These are phyloP conservation scores for Theretra japonica DNA, from an alignment of 2,888 invertebrate species.

Conservation along the genomic window DNA sequence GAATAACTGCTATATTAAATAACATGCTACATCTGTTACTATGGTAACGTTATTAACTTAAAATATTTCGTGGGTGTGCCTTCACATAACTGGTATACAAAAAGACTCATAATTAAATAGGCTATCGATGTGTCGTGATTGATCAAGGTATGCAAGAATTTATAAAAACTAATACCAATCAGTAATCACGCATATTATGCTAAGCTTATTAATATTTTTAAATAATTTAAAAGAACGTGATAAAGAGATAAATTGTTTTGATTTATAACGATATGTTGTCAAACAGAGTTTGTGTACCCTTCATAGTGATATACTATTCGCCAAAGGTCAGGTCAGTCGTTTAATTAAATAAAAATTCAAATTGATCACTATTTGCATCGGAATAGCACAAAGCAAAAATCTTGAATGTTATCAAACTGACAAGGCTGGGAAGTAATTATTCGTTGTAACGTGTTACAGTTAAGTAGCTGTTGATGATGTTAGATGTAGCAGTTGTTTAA, in stretches of 20 bases:
- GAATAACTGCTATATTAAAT: slow-evolving; percentile 8
- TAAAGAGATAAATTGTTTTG: slow-evolving; percentile 30
- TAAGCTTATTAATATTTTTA: slow-evolving; percentile 31
- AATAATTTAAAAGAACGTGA: slow-evolving; percentile 26
- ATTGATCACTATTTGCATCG: slow-evolving; percentile 25
- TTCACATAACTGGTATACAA: slow-evolving; percentile 8
- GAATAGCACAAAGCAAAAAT: not conserved
- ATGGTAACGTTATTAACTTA: slow-evolving; percentile 3
- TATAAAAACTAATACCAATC: slow-evolving; percentile 28
- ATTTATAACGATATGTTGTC: slow-evolving; percentile 32
- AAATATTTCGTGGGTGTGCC: slow-evolving; percentile 19
- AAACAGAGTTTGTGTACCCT: slow-evolving; percentile 25
- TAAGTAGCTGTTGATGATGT: not conserved
- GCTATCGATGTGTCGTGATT: not conserved
- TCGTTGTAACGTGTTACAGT: not conserved
- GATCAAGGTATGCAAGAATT: slow-evolving; percentile 24
- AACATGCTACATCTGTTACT: slow-evolving; percentile 5
- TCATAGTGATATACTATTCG: slow-evolving; percentile 25
- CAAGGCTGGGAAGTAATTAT: slow-evolving; percentile 5
- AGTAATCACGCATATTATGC: slow-evolving; percentile 21
- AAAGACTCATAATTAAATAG: slow-evolving; percentile 10
- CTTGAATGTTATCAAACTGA: slow-evolving; percentile 5
- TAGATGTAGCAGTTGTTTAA: not conserved
- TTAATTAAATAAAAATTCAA: slow-evolving; percentile 32
- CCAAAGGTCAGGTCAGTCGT: slow-evolving; percentile 31